Evolutionary conservation across 2,797 vertebrate species (phyloP), one percentile per base, ranked within the genome.

Genomic region (Pitangus sulphuratus): DNA sequence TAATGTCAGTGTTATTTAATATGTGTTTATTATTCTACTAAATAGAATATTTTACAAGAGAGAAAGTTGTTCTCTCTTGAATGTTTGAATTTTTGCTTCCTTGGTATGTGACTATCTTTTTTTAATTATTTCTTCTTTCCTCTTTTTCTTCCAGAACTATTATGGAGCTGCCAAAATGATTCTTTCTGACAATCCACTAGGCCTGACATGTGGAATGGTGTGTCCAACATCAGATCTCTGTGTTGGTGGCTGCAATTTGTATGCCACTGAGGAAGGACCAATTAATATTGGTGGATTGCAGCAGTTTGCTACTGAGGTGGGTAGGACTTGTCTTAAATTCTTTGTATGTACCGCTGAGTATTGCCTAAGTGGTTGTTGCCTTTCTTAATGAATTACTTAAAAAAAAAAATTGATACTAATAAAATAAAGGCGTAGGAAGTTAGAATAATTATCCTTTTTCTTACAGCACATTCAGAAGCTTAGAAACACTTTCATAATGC

Each of bases 141-240:
- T 37, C 25, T 62, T 71, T 91, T 93, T 18, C 83, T 48, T 94
- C 50, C 88, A 98, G 98, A 98, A 98, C 89, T 98, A 98, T 81
- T 98, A 98, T n/a, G 99, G 99, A 79, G 98, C 99, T 81, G 99
- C 99, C 8, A 98, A 98, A 95, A 98, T 98, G 89, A 99, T 99
- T 90, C 97, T 99, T 61, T 99, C 99, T 20, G 99, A 99, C 97
- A 99, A 99, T 96, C 99, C 99, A 2, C 98, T 99, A 93, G 99
- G 99, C 81, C 90, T 99, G 94, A 99, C 99, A 4, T 99, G 99
- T 11, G 99, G 99, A 84, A 99, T 99, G 98, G 98, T 99, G 45
- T 99, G 99, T 95, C 99, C 99, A 87, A 99, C 99, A 35, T 99
- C 99, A 16, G 99, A 99, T 96, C 98, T 99, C 82, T 99, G 99